Evolutionary conservation across 2,888 invertebrate species (phyloP).

Genomic region (Resseliella maxima): DNA sequence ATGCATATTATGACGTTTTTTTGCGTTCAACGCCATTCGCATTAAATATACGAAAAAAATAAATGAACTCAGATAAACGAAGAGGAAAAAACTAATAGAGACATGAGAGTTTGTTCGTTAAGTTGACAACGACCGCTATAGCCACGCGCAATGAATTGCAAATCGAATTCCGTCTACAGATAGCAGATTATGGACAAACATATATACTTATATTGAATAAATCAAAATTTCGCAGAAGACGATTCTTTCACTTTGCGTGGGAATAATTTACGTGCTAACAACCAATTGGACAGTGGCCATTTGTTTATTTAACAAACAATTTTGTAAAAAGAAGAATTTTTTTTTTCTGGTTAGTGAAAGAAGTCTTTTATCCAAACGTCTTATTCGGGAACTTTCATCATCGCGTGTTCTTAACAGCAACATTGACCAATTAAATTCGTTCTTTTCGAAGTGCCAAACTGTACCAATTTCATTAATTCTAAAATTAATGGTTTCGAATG

Average conservation of each 20-base stretch:
- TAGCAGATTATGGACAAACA: background rate
- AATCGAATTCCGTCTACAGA: background rate
- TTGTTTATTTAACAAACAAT: background rate
- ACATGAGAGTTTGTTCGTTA: background rate
- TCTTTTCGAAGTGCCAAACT: slow-evolving; percentile 37
- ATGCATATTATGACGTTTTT: slow-evolving; percentile 33
- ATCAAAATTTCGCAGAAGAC: background rate
- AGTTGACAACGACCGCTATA: slow-evolving; percentile 9
- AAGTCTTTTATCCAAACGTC: background rate
- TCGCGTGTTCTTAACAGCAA: background rate
- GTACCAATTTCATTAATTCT: slow-evolving; percentile 15
- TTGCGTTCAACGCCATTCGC: background rate
- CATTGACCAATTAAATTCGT: background rate
- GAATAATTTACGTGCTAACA: background rate
- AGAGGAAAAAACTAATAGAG: background rate
- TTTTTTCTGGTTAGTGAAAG: too few species aligned
- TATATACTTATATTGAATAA: background rate
- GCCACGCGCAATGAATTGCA: background rate
- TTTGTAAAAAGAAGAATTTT: too few species aligned
- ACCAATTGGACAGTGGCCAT: background rate
- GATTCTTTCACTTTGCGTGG: slow-evolving; percentile 26
- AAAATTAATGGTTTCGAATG: background rate
- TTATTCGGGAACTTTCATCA: background rate
- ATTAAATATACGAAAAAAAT: too few species aligned
- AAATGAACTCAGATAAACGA: too few species aligned